Evolutionary conservation across 1,140 invertebrate genomes (phyloP), one percentile per base, ranked within the genome.

Genomic region (Marisa cornuarietis): DNA sequence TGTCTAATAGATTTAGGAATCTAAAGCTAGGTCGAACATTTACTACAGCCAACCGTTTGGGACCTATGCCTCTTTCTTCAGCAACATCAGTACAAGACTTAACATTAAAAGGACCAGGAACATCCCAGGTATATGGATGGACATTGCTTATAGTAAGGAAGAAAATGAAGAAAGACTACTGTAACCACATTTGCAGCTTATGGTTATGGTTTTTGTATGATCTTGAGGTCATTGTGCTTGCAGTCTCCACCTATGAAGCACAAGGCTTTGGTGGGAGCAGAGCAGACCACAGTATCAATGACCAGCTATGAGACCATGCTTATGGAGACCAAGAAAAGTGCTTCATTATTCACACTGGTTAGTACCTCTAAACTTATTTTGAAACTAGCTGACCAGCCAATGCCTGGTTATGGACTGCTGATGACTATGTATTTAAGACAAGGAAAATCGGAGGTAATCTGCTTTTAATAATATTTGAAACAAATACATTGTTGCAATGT

Each of bases 1-100:
- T 91, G 83, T 90, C 90, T 8, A 90, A 90, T 80, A 73, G 89
- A 71, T 90, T 91, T 74, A 76, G 88, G 51, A 90, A 91, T 79
- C 84, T 90, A 24, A 90, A 90, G 79, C 85, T 90, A 26, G 89
- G 90, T 16, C 77, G 87, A 22, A 88, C 88, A 61, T 87, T 89
- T 66, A 89, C 84, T 71, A 78, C 84, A 22, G 81, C 78, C 16
- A 89, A 88, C 79, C 83, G 86, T 52, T 76, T 90, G 52, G 79
- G 80, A 42, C 85, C 87, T 7, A 81, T 89, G 78, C 81, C 84
- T 51, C 78, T 85, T 16, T 83, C 87, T 20, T 80, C 82, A 22
- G 83, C 86, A 13, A 81, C 83, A 0, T 87, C 87, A 49, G 79
- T 85, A 16, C 88, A 88, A 78, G 86, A 87, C 75, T 78, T 87